Evolutionary conservation across 2,888 invertebrate genomes (phyloP).

Genomic region (Pseudeuparius sepicola): DNA sequence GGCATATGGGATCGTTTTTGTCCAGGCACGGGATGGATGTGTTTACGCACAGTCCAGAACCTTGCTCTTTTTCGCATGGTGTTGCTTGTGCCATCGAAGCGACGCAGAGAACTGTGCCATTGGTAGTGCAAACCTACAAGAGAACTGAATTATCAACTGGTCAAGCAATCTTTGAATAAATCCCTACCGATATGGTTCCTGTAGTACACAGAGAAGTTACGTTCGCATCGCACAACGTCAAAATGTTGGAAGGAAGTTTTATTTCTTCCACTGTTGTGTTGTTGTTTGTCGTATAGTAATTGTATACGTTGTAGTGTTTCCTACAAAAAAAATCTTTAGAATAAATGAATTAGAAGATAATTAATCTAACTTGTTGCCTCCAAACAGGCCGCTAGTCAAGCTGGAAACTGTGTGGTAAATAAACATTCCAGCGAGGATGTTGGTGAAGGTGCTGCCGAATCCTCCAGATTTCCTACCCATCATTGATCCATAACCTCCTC

Average conservation of each 20-base stretch:
- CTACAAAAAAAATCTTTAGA: too few species aligned
- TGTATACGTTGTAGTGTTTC: constrained; percentile 32
- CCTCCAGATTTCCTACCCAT: constrained; percentile 27
- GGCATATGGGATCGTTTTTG: constrained; percentile 27
- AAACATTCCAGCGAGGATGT: constrained; percentile 32
- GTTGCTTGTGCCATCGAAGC: constrained; percentile 28
- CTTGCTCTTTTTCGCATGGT: constrained; percentile 29
- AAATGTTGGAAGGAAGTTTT: constrained; percentile 30
- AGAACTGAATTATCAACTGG: neutral
- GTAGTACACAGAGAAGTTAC: constrained; percentile 31
- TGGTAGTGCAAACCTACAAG: constrained; percentile 31
- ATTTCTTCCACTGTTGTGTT: constrained; percentile 30
- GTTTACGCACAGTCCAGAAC: constrained; percentile 27
- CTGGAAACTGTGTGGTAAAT: constrained; percentile 31
- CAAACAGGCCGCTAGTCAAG: constrained; percentile 17
- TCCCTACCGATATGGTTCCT: constrained; percentile 22
- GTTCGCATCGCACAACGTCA: constrained; percentile 33
- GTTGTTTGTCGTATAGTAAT: constrained; percentile 33
- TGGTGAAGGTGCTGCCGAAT: constrained; percentile 30
- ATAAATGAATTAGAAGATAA: too few species aligned
- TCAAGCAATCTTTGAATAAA: constrained; percentile 1
- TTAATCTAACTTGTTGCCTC: too few species aligned
- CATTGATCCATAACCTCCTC: constrained; percentile 21
- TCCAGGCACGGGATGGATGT: constrained; percentile 29
- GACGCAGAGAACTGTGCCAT: constrained; percentile 33